A percentile compares a stretch with the other conserved stretches of the same genome.
These are phyloP conservation scores for Diploscapter pachys DNA, from an alignment of 1,140 invertebrate genomes.

Conservation along the genomic window DNA sequence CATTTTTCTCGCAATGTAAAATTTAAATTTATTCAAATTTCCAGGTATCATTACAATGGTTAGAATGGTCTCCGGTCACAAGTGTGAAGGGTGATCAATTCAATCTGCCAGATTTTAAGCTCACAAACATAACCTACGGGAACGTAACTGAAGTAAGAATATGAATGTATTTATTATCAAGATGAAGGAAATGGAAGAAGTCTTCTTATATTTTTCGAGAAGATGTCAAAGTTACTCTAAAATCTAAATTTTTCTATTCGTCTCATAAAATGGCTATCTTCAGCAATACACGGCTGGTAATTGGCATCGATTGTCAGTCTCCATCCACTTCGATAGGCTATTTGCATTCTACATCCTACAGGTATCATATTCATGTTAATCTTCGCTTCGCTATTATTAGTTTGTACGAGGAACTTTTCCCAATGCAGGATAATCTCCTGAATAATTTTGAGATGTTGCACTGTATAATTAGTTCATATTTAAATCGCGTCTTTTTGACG, in stretches of 20 bases:
- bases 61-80: conserved; percentile 52
- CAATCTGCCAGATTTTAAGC: conserved; percentile 54
- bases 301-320: conserved; percentile 54
- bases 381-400: conserved; percentile 26
- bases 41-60: conserved; percentile 46
- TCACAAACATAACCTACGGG: conserved; percentile 55
- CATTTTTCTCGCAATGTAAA: background rate
- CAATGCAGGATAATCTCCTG: too few relatives aligned
- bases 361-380: conserved; percentile 13
- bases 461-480: too few relatives aligned
- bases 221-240: conserved; percentile 2
- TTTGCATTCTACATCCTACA: conserved; percentile 58
- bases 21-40: background rate
- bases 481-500: background rate
- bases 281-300: conserved; percentile 55
- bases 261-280: conserved; percentile 11
- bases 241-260: conserved; percentile 5
- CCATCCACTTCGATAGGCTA: conserved; percentile 55
- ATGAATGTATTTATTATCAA: too few relatives aligned
- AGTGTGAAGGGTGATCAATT: conserved; percentile 50
- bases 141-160: conserved; percentile 47
- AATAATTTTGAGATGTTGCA: too few relatives aligned
- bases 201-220: background rate
- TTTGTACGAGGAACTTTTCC: conserved; percentile 9
- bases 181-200: too few relatives aligned